Conservation (phyloP, 2,113 vertebrate species). For the Pygoscelis antarcticus region DNA sequence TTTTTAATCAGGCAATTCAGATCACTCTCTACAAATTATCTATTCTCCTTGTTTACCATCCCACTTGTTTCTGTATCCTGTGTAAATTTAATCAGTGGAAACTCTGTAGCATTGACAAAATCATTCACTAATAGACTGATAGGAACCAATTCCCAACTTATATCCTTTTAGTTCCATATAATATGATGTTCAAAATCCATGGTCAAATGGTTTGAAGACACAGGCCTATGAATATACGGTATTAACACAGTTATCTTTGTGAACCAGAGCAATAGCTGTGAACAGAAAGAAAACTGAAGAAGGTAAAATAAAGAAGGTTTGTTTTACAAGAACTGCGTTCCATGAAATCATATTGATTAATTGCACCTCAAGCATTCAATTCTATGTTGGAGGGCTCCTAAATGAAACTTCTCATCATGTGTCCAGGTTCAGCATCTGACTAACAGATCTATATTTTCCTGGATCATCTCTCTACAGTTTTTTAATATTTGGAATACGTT, state of each 20-base stretch:
- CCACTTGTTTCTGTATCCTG: not conserved
- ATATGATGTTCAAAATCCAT: not conserved
- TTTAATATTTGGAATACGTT: not conserved
- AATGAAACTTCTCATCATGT: not conserved
- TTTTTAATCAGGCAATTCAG: not conserved
- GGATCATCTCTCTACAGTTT: not conserved
- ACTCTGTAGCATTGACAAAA: not conserved
- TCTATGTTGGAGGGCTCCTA: not conserved
- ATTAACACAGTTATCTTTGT: not conserved
- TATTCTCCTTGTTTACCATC: not conserved
- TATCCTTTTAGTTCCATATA: not conserved
- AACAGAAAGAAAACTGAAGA: not conserved
- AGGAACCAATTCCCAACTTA: not conserved
- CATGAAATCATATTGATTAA: not conserved
- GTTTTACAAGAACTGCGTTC: not conserved
- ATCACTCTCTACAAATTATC: not conserved
- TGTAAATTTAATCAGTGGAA: slow-evolving; percentile 4
- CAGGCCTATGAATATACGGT: not conserved
- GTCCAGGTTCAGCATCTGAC: not conserved
- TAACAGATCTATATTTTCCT: not conserved
- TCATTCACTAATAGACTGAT: not conserved
- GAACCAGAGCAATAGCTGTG: not conserved
- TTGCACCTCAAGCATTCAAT: not conserved
- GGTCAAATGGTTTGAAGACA: not conserved
- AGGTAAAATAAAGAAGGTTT: not conserved